A percentile compares a stretch with the other conserved stretches of the same genome.
These are phyloP conservation scores for Agrochola lota DNA, from an alignment of 2,888 invertebrate species.

Conservation along the genomic window DNA sequence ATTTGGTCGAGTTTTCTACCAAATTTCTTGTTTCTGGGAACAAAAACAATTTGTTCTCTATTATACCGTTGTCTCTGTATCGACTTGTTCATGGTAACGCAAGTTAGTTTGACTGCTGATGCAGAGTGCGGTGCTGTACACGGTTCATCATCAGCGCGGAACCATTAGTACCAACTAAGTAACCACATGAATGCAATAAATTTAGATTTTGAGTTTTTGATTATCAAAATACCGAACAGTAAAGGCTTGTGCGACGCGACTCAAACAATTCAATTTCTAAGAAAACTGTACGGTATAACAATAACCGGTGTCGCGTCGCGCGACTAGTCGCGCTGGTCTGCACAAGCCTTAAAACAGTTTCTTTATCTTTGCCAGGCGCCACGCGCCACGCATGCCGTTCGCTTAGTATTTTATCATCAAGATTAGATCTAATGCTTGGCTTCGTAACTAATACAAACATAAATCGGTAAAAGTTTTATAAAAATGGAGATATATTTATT, in stretches of 20 bases:
- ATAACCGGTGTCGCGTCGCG: too few relatives aligned
- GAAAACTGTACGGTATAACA: too few relatives aligned
- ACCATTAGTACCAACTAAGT: background rate
- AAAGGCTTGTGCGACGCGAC: too few relatives aligned
- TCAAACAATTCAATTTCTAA: too few relatives aligned
- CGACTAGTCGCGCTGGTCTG: too few relatives aligned
- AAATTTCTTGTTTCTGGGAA: background rate
- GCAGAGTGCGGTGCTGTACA: background rate
- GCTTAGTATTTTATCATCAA: slow-evolving; percentile 16
- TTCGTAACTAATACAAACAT: slow-evolving; percentile 6
- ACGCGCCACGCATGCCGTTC: too few relatives aligned
- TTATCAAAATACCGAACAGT: background rate
- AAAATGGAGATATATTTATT: background rate
- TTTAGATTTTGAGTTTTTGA: background rate
- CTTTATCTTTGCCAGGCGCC: slow-evolving; percentile 4
- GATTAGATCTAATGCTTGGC: slow-evolving; percentile 15
- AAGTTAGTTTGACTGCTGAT: background rate
- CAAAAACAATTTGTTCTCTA: background rate
- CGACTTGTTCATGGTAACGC: too few relatives aligned
- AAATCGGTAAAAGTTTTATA: background rate
- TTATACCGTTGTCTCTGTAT: background rate
- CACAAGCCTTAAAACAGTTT: too few relatives aligned
- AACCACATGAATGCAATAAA: background rate
- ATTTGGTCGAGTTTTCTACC: background rate
- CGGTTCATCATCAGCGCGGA: background rate